phyloP scores from a whole-genome alignment of 2,113 vertebrate species.

The Saguinus midas region DNA sequence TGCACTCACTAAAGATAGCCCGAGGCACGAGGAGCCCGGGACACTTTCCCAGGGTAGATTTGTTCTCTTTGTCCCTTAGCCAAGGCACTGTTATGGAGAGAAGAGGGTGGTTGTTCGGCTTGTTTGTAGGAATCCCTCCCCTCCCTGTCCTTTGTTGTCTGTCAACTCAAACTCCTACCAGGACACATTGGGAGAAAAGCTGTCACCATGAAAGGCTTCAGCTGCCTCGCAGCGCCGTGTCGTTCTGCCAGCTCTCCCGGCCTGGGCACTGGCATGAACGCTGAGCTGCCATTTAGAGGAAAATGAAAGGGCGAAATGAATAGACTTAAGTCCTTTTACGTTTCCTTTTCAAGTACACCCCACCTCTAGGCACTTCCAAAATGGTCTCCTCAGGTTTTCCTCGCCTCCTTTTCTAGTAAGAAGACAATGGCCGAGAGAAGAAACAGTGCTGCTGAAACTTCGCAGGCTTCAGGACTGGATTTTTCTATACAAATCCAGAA shows the following conservation, averaged over 20 bases:
- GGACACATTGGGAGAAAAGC: conserved; percentile 66
- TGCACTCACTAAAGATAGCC: background rate
- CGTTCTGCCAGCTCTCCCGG: conserved; percentile 50
- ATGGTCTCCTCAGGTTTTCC: conserved; percentile 58
- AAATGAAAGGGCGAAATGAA: conserved; percentile 65
- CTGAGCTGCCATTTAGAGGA: conserved; percentile 58
- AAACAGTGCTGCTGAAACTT: conserved; percentile 12
- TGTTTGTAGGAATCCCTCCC: conserved; percentile 30
- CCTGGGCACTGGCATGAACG: conserved; percentile 50
- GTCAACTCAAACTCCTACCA: conserved; percentile 56
- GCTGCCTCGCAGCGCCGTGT: background rate
- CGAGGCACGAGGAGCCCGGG: background rate
- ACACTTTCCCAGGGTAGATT: background rate
- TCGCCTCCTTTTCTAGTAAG: conserved; percentile 34
- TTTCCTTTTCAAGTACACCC: conserved; percentile 65
- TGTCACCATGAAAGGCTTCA: conserved; percentile 61
- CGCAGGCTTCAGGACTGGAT: conserved; percentile 1
- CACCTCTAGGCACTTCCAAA: conserved; percentile 56
- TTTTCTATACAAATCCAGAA: conserved; percentile 55
- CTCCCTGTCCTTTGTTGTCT: conserved; percentile 50
- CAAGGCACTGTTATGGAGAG: background rate
- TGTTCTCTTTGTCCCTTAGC: conserved; percentile 19
- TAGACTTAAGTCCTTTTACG: conserved; percentile 64
- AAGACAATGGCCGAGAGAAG: conserved; percentile 40
- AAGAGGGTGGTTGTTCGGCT: background rate